A percentile compares a stretch with the other conserved stretches of the same genome.
These are phyloP conservation scores for Mormoops blainvillei DNA, from an alignment of 2,113 vertebrate genomes.

Conservation along the genomic window DNA sequence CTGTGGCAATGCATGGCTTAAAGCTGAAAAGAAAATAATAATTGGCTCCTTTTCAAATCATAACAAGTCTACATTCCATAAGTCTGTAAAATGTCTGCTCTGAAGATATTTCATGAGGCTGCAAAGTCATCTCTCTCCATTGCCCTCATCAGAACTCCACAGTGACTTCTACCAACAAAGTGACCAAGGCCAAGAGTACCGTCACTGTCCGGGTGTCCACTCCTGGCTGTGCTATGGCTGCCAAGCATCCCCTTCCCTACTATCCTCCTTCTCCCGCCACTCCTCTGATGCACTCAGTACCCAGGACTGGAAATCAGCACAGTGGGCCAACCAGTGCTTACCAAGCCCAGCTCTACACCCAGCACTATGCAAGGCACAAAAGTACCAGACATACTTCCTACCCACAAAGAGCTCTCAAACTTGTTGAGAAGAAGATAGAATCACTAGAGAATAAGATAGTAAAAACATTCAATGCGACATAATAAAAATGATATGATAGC, in stretches of 20 bases:
- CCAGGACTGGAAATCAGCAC: not conserved
- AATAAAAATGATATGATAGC: not conserved
- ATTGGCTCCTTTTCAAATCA: not conserved
- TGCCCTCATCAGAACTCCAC: not conserved
- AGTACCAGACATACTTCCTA: not conserved
- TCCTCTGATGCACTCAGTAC: constrained; percentile 30
- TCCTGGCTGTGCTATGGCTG: not conserved
- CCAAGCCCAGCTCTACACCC: not conserved
- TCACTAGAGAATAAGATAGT: not conserved
- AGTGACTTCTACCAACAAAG: not conserved
- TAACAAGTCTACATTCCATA: not conserved
- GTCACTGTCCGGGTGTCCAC: not conserved
- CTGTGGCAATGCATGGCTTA: not conserved
- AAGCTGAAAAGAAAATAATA: not conserved
- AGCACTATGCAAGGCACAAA: not conserved
- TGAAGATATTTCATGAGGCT: not conserved
- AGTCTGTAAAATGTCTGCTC: not conserved
- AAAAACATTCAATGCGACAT: not conserved
- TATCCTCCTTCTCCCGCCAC: not conserved
- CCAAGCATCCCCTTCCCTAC: not conserved
- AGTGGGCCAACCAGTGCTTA: not conserved
- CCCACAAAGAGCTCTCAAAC: not conserved
- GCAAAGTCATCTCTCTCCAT: not conserved
- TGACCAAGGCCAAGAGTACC: not conserved
- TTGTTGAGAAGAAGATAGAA: not conserved